Conservation (phyloP, 1,140 invertebrate species). For the Lepidurus packardi region DNA sequence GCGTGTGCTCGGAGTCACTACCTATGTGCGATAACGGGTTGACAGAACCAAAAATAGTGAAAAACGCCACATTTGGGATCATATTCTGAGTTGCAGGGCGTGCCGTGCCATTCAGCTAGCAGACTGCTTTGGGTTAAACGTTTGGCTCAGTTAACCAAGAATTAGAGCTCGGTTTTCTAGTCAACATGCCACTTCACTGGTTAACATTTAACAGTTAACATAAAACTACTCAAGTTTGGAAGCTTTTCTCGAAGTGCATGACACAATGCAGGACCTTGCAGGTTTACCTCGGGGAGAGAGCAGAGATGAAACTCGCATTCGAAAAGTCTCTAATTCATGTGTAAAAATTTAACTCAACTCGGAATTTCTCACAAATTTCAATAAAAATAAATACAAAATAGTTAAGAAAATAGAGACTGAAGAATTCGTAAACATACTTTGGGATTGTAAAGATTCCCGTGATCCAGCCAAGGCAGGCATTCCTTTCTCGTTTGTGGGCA, state of each 20-base stretch:
- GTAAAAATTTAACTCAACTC: neutral
- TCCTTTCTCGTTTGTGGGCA: neutral
- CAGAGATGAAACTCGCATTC: neutral
- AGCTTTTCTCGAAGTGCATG: neutral
- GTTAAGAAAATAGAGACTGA: no score
- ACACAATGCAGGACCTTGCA: slow-evolving; percentile 17
- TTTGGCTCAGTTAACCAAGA: neutral
- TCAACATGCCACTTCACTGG: neutral
- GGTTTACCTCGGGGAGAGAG: neutral
- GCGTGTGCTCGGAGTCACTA: slow-evolving; percentile 31
- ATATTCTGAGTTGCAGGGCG: slow-evolving; percentile 29
- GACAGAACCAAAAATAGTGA: slow-evolving; percentile 37
- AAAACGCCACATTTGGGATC: slow-evolving; percentile 32
- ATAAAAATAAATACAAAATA: no score
- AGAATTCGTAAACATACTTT: slow-evolving; percentile 13
- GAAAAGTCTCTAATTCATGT: slow-evolving; percentile 1
- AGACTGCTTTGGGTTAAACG: neutral
- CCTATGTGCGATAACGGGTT: slow-evolving; percentile 11
- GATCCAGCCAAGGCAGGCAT: slow-evolving; percentile 7
- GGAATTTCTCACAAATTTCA: neutral
- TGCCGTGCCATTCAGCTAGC: slow-evolving; percentile 33
- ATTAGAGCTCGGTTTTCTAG: no score
- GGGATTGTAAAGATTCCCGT: slow-evolving; percentile 29
- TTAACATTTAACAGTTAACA: neutral
- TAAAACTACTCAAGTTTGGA: neutral